These are phyloP conservation scores for Isoperla grammatica DNA, from an alignment of 2,888 invertebrate species.

Conservation along the genomic window DNA sequence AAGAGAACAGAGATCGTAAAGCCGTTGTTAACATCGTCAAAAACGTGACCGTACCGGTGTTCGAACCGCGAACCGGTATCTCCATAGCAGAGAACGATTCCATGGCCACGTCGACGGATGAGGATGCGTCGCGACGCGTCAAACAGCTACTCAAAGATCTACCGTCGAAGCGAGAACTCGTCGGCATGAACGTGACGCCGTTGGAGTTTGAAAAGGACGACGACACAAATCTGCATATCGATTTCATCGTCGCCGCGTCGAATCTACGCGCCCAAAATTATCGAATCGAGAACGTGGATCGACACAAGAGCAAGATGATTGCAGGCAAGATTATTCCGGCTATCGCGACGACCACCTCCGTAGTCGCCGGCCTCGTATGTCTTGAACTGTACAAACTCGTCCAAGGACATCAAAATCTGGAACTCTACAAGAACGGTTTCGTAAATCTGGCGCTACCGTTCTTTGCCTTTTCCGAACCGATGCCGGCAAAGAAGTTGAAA, in stretches of 20 bases:
- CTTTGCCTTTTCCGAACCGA: conserved; percentile 53
- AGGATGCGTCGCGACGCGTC: too few species aligned
- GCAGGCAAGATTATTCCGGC: conserved; percentile 59
- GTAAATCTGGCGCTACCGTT: conserved; percentile 54
- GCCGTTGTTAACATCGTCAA: conserved; percentile 60
- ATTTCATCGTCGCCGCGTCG: conserved; percentile 54
- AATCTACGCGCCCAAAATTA: conserved; percentile 57
- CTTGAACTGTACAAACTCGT: conserved; percentile 47
- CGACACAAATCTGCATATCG: conserved; percentile 56
- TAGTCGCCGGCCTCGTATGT: conserved; percentile 51
- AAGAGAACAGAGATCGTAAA: conserved; percentile 63
- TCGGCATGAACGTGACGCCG: conserved; percentile 37
- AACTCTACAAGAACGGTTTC: conserved; percentile 54
- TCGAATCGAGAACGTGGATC: conserved; percentile 51
- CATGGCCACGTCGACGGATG: too few species aligned
- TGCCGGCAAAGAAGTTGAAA: conserved; percentile 45
- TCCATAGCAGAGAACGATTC: conserved; percentile 54
- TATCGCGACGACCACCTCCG: conserved; percentile 55
- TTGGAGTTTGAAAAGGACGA: conserved; percentile 58
- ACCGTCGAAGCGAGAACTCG: conserved; percentile 30
- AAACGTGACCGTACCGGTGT: conserved; percentile 72
- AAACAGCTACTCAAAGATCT: conserved; percentile 31
- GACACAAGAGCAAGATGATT: conserved; percentile 51
- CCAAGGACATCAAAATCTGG: conserved; percentile 43
- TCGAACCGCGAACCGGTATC: conserved; percentile 88